Evolutionary conservation across 2,797 vertebrate species (phyloP), one percentile per base, ranked within the genome.

Genomic region (Pseudochromis fuscus): DNA sequence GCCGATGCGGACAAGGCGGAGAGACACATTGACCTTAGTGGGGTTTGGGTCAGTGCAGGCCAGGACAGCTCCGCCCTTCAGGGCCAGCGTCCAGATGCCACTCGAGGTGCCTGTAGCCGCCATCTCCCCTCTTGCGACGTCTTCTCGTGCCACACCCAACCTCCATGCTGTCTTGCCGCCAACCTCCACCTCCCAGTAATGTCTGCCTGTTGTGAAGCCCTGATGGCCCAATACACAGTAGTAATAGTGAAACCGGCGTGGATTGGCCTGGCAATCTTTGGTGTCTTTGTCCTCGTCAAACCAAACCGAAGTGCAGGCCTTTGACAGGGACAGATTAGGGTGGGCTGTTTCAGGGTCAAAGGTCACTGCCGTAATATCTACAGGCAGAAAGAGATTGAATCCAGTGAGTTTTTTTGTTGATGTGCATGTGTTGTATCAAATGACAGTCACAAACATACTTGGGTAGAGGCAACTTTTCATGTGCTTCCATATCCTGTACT

Each of bases 111-210:
- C 92, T 0, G 80, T 85, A 28, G 86, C 66, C 16, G 72, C 42
- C 92, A 93, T 93, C 82, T 94, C 87, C 0, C 94, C 93, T 68
- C 93, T 91, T 1, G 78, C 59, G 24, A 94, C 69, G 9, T 94
- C 92, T 12, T 84, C 92, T 56, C 69, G 75, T 1, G 91, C 94
- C 46, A 94, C 91, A 0, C 94, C 94, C 79, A 95, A 2, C 56
- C 90, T 88, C 94, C 94, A 95, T 0, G 94, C 92, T 0, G 92
- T 93, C 79, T 94, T 94, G 8, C 21, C 7, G 21, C 72, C 86
- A 56, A 95, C 92, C 44, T 93, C 90, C 66, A 95, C 90, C 82
- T 95, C 94, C 94, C 94, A 95, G 88, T 95, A 95, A 82, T 95
- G 91, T 9, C 91, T 88, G 5, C 94, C 94, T 1, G 87, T 67